Base-by-base conservation (phyloP, 2,797 vertebrate species). In the Anableps anableps region DNA sequence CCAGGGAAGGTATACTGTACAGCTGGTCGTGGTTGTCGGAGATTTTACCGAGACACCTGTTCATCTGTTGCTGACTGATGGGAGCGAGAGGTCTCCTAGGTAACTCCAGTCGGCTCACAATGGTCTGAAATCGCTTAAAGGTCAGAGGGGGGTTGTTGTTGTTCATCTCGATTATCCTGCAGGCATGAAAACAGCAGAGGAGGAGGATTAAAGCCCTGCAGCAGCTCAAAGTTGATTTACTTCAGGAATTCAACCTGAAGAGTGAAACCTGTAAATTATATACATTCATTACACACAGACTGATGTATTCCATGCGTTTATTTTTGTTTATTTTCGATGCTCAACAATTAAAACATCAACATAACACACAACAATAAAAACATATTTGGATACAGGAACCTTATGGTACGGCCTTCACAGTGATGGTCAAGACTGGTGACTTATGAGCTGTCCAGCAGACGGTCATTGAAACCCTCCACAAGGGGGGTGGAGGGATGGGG, bases 61-160 rank as follows among this genome's bases (percentile, higher is more conserved):
- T 96, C 97, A 99, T 98, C 94, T 99, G 98, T 85, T 97, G 96
- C 82, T 92, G 95, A 29, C 91, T 98, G 93, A 99, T 81, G 0
- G 95, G 90, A 70, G 95, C 94, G 89, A 97, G 94, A 0, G 98
- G 98, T 91, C 97, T 97, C 93, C 94, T 96, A 26, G 98, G 98
- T 77, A 98, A 95, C 89, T 98, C 98, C 95, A 99, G 97, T 23
- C 97, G 95, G 91, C 97, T 98, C 85, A 99, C 97, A 77, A 99
- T 97, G 86, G 97, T 95, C 92, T 99, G 98, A 88, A 99, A 99
- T 41, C 97, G 97, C 93, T 99, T 99, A 92, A 99, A 99, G 78
- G 98, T 99, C 82, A 99, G 96, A 0, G 98, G 98, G 19, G 98
- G 97, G 82, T 96, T 97, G 95, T 97, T 97, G 88, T 97, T 98